These are phyloP conservation scores for Ecdyonurus torrentis DNA, from an alignment of 2,888 invertebrate genomes.

Conservation along the genomic window DNA sequence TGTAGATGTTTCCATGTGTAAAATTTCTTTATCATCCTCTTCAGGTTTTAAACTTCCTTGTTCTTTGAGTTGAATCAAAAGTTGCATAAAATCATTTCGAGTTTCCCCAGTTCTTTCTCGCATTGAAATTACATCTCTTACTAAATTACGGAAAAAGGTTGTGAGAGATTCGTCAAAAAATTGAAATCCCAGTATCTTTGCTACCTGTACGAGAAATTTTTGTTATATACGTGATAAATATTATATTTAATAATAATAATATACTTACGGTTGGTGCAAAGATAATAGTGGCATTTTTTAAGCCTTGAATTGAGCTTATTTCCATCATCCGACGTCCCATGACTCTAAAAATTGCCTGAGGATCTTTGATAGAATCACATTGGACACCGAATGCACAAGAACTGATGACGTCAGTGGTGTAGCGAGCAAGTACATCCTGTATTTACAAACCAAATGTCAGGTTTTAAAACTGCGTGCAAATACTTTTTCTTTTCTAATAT, in stretches of 20 bases:
- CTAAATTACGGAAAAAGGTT: slow-evolving; percentile 28
- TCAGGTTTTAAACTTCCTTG: slow-evolving; percentile 10
- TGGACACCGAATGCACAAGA: slow-evolving; percentile 30
- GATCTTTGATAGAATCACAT: slow-evolving; percentile 13
- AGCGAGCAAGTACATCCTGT: slow-evolving; percentile 18
- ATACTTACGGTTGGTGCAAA: neutral
- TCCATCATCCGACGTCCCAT: slow-evolving; percentile 17
- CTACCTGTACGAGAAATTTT: neutral
- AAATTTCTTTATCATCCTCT: slow-evolving; percentile 5
- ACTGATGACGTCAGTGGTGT: slow-evolving; percentile 30
- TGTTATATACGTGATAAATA: neutral
- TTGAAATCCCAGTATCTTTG: neutral
- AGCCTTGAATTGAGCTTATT: neutral
- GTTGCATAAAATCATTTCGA: slow-evolving; percentile 17
- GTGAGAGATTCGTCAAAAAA: neutral
- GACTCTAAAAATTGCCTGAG: slow-evolving; percentile 12
- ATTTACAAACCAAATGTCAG: neutral
- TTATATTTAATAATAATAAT: no score
- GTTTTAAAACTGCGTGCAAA: neutral
- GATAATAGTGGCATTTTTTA: neutral
- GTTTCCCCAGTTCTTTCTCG: slow-evolving; percentile 9
- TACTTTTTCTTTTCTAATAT: no score
- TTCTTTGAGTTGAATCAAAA: slow-evolving; percentile 15
- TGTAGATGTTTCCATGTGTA: neutral
- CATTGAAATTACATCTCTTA: slow-evolving; percentile 30